phyloP scores from a whole-genome alignment of 30 jellyfish, hydroid and myxozoan species.

The Aurelia coerulea region DNA sequence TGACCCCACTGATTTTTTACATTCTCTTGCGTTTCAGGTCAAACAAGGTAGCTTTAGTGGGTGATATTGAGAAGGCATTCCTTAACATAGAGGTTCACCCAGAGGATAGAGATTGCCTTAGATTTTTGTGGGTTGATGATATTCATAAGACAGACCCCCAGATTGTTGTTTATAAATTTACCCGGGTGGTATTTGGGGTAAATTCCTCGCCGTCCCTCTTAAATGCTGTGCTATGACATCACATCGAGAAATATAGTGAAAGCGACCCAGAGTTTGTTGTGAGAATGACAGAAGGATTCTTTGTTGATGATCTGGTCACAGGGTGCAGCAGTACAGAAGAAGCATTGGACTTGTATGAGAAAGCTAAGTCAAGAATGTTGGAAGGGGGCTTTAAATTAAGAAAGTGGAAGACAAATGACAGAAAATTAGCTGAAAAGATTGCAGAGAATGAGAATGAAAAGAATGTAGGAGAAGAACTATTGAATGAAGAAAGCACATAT shows the following conservation, averaged over 20 bases:
- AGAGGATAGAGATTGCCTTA: too few relatives aligned
- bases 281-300: neutral
- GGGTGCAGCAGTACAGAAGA: constrained; percentile 13
- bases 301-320: constrained; percentile 48
- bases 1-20: too few relatives aligned
- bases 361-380: constrained; percentile 28
- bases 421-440: constrained; percentile 19
- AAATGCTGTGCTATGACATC: constrained; percentile 10
- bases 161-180: too few relatives aligned
- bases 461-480: neutral
- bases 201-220: constrained; percentile 20
- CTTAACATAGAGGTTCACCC: too few relatives aligned
- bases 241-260: neutral
- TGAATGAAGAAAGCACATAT: constrained; percentile 17
- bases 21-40: too few relatives aligned
- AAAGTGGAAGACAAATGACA: constrained; percentile 41
- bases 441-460: constrained; percentile 35
- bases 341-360: constrained; percentile 41
- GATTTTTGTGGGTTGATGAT: too few relatives aligned
- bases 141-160: too few relatives aligned
- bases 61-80: too few relatives aligned
- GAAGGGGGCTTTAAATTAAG: constrained; percentile 45
- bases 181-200: too few relatives aligned
- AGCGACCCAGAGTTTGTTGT: neutral
- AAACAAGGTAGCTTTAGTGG: too few relatives aligned